A percentile compares a stretch with the other conserved stretches of the same genome.
Conservation (phyloP, 2,888 invertebrate genomes). For the Agrochola litura region DNA sequence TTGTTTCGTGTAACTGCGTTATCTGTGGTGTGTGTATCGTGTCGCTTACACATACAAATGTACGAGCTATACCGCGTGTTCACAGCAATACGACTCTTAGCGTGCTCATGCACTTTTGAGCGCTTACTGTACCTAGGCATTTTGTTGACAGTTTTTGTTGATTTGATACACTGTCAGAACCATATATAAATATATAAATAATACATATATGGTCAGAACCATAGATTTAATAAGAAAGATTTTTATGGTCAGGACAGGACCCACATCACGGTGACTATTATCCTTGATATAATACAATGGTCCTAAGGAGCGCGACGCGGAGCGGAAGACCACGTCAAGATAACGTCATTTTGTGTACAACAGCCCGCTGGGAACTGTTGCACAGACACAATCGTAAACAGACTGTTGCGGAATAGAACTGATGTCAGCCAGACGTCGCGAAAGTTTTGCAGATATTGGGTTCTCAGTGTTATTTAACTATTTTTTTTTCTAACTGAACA, state of each 20-base stretch:
- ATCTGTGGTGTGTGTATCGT: too few species aligned
- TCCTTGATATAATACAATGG: conserved; percentile 7
- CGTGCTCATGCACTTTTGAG: too few species aligned
- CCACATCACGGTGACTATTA: conserved; percentile 6
- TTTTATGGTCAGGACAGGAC: background rate
- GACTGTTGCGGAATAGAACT: background rate
- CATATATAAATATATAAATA: too few species aligned
- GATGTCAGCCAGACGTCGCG: background rate
- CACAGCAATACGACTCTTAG: too few species aligned
- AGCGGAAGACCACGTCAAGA: conserved; percentile 58
- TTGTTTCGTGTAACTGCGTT: too few species aligned
- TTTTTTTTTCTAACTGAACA: too few species aligned
- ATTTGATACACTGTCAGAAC: background rate
- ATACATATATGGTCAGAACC: too few species aligned
- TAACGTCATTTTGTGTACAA: conserved; percentile 53
- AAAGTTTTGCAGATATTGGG: conserved; percentile 11
- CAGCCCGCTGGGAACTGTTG: conserved; percentile 5
- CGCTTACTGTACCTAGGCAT: background rate
- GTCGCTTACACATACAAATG: too few species aligned
- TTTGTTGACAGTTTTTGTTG: background rate
- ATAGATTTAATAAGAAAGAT: too few species aligned
- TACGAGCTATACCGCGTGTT: too few species aligned
- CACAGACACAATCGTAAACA: background rate
- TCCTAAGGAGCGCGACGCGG: conserved; percentile 7
- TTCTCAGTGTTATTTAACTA: background rate